Conservation (phyloP, 2,113 vertebrate species). For the Phylloscopus trochilus region DNA sequence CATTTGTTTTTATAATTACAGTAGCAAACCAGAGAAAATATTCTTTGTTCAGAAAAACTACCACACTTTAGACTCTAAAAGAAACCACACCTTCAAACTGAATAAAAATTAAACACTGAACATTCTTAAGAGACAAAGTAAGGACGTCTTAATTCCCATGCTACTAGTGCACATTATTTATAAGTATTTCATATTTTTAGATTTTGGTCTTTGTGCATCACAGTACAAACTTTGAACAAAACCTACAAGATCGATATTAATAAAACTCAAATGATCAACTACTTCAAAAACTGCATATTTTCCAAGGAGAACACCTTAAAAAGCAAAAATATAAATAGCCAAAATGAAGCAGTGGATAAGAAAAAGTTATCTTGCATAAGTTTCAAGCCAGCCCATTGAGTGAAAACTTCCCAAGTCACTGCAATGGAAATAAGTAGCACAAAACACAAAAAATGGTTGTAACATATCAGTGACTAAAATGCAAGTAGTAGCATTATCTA, state of each 20-base stretch:
- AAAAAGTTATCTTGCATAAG: background rate
- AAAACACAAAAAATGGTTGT: background rate
- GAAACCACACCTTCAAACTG: background rate
- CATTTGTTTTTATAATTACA: background rate
- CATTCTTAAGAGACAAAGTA: background rate
- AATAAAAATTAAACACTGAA: background rate
- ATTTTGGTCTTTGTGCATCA: background rate
- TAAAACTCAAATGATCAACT: background rate
- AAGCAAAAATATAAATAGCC: background rate
- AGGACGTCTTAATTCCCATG: background rate
- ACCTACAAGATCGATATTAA: background rate
- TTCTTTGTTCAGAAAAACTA: background rate
- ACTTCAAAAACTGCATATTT: background rate
- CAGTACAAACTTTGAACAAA: background rate
- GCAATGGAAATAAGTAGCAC: background rate
- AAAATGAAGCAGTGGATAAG: background rate
- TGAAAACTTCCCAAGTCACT: background rate
- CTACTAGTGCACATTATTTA: background rate
- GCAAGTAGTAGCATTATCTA: background rate
- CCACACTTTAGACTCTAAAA: background rate
- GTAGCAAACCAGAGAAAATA: background rate
- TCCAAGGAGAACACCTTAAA: background rate
- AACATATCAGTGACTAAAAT: background rate
- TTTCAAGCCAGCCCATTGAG: background rate
- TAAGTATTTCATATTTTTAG: background rate